These are phyloP conservation scores for Pyrgilauda ruficollis DNA, from an alignment of 2,113 vertebrate species.

Conservation along the genomic window DNA sequence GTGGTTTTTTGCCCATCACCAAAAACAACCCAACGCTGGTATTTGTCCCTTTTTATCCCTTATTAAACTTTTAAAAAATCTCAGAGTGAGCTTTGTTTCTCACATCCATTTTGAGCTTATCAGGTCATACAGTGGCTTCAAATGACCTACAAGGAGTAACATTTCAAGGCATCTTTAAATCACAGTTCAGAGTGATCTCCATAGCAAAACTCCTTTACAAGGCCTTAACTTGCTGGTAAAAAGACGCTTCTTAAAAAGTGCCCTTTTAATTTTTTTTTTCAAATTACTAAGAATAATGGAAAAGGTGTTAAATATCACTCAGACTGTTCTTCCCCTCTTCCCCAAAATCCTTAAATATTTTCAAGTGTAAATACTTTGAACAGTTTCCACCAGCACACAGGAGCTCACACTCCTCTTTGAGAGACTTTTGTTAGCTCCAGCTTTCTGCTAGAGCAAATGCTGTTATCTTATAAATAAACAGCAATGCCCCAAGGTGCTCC, in stretches of 20 bases:
- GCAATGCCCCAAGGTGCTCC: constrained; percentile 35
- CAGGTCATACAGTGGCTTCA: neutral
- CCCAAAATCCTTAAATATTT: neutral
- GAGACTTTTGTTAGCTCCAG: neutral
- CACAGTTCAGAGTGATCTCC: neutral
- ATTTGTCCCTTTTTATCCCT: neutral
- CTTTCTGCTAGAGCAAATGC: constrained; percentile 10
- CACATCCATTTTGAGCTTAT: constrained; percentile 13
- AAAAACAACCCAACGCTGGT: neutral
- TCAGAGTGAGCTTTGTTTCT: neutral
- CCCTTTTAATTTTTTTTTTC: neutral
- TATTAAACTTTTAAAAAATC: neutral
- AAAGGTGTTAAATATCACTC: neutral
- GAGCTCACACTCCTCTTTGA: neutral
- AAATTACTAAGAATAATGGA: neutral
- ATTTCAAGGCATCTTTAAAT: constrained; percentile 8
- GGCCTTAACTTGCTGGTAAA: neutral
- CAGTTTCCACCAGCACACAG: constrained; percentile 32
- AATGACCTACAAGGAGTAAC: neutral
- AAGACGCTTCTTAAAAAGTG: neutral
- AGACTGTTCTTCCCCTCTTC: neutral
- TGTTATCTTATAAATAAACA: constrained; percentile 60
- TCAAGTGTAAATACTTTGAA: constrained; percentile 27
- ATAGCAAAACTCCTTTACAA: neutral
- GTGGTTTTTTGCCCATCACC: neutral